Percentiles rank a stretch among this genome's conserved stretches.
phyloP scores from a whole-genome alignment of 2,888 invertebrate species.

The Leptinotarsa rubiginosa region DNA sequence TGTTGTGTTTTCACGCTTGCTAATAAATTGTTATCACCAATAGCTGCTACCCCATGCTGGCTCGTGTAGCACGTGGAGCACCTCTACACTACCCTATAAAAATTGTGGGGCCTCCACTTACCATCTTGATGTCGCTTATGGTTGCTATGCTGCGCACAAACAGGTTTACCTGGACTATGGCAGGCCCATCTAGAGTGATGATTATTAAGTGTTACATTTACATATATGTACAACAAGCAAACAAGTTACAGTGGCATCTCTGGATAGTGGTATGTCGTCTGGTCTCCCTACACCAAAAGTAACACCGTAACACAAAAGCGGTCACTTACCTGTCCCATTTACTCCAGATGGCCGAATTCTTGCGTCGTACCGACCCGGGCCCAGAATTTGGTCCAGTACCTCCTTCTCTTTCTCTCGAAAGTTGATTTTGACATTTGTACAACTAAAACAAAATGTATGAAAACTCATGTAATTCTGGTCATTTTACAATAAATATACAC shows the following conservation, averaged over 20 bases:
- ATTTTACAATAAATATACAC: not conserved
- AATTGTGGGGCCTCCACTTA: conserved; percentile 75
- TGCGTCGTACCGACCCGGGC: conserved; percentile 91
- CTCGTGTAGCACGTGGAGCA: conserved; percentile 62
- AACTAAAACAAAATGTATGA: conserved; percentile 68
- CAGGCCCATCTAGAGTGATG: conserved; percentile 86
- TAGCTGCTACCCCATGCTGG: conserved; percentile 62
- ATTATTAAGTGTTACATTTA: conserved; percentile 63
- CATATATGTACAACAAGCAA: conserved; percentile 62
- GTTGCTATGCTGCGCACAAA: conserved; percentile 98
- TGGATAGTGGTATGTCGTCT: conserved; percentile 46
- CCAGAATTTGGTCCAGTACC: conserved; percentile 92
- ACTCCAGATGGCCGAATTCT: conserved; percentile 92
- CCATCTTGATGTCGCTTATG: conserved; percentile 99
- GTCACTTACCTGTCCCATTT: conserved; percentile 89
- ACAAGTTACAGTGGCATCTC: conserved; percentile 50
- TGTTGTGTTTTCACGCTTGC: conserved; percentile 40
- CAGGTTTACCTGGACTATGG: conserved; percentile 97
- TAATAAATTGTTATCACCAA: conserved; percentile 38
- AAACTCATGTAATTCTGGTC: not conserved
- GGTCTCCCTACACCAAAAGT: conserved; percentile 45
- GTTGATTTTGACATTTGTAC: conserved; percentile 85
- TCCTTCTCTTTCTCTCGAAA: conserved; percentile 95
- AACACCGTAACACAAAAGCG: conserved; percentile 36
- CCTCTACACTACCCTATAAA: conserved; percentile 63